Base-by-base conservation (phyloP, 2,797 vertebrate species). In the Eulemur mongoz region DNA sequence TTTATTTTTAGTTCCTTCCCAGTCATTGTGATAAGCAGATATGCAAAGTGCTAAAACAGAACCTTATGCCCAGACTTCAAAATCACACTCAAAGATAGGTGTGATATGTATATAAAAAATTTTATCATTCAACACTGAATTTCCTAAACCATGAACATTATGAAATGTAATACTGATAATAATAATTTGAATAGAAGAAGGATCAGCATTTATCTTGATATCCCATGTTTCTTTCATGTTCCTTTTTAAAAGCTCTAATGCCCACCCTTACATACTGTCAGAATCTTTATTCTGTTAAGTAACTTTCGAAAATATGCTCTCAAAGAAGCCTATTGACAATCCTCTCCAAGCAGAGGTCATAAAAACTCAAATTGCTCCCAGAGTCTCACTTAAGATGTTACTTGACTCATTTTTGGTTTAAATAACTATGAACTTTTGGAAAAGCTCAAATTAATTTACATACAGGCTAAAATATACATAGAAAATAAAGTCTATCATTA, bases 1-100 rank as follows among this genome's bases (percentile, higher is more conserved):
- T 98, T 98, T 98, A 98, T 98, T 97, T 98, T 98, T 93, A 98
- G 98, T 98, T 98, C 98, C 98, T 98, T 98, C 97, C 98, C 98
- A 98, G 98, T 98, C 98, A 97, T 97, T 98, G 98, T 98, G 78
- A 97, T 98, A 98, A 97, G 98, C 98, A 98, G 99, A 98, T 52
- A 73, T 1, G 5, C 76, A 73, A 80, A 87, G 38, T 4, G 0
- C n/a, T 40, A 35, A 81, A 27, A 65, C 52, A 85, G n/a, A 93
- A 81, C 45, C 30, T 13, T 5, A 87, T 2, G 30, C 48, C 14
- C 35, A 86, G 15, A 79, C 50, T 82, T 89, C 54, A 69, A 75
- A 45, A 78, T 76, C 6, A 1, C 30, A 40, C 59, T 83, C 67
- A 43, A 50, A 75, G n/a, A 27, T 5, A 91, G 38, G 30, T n/a